Conservation (phyloP, 2,113 vertebrate species). For the Tor tambroides region DNA sequence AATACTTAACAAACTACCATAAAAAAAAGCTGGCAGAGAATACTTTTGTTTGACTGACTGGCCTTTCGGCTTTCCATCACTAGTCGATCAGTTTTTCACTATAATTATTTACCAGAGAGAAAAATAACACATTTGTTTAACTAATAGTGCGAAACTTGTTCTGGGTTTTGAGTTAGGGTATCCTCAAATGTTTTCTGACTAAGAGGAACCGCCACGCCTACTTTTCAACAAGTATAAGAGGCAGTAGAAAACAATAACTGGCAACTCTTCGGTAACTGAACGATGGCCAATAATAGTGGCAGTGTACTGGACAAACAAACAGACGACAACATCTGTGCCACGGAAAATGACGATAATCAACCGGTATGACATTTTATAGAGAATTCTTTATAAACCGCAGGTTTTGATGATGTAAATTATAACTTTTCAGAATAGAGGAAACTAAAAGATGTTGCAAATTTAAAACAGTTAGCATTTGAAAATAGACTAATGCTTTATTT, state of each 20-base stretch:
- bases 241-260: background rate
- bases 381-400: background rate
- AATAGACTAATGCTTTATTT: background rate
- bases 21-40: no score
- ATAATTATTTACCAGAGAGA: no score
- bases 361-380: background rate
- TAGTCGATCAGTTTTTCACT: no score
- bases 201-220: conserved; percentile 66
- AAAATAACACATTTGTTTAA: no score
- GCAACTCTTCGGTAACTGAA: background rate
- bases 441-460: background rate
- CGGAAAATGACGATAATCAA: background rate
- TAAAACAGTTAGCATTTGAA: background rate
- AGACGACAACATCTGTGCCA: background rate
- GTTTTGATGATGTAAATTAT: background rate
- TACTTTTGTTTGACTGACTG: no score
- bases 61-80: no score
- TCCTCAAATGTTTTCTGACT: background rate
- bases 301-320: background rate
- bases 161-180: background rate
- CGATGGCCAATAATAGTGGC: background rate
- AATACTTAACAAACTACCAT: no score
- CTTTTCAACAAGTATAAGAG: background rate
- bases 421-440: background rate
- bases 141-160: background rate